Evolutionary conservation across 2,797 vertebrate species (phyloP).

Genomic region (Eupleurogrammus muticus): DNA sequence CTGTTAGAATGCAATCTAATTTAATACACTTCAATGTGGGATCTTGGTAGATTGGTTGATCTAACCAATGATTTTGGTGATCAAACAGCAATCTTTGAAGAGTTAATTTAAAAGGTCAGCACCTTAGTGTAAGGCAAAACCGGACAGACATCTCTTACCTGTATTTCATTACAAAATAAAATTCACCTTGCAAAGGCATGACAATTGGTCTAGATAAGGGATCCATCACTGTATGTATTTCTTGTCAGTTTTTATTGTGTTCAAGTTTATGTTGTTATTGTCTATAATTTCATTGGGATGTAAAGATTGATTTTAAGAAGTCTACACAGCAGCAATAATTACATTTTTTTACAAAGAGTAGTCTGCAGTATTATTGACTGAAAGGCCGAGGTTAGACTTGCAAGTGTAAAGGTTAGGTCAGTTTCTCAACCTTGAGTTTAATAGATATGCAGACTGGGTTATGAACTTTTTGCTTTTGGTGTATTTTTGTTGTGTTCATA

Average conservation of each 20-base stretch:
- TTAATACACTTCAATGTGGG: too few relatives aligned
- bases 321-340: constrained; percentile 1
- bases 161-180: constrained; percentile 35
- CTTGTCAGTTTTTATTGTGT: constrained; percentile 21
- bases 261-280: constrained; percentile 36
- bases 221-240: constrained; percentile 39
- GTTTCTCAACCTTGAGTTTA: not conserved
- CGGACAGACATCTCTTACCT: constrained; percentile 40
- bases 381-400: constrained; percentile 3
- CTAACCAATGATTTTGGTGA: not conserved
- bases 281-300: not conserved
- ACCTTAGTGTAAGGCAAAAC: constrained; percentile 33
- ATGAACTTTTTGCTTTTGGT: not conserved
- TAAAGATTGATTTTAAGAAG: constrained; percentile 7
- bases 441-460: not conserved
- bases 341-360: not conserved
- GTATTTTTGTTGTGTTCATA: not conserved
- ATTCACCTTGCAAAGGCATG: constrained; percentile 29
- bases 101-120: constrained; percentile 32
- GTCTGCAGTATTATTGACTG: not conserved
- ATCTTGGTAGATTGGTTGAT: too few relatives aligned
- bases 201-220: constrained; percentile 24
- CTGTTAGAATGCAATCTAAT: too few relatives aligned
- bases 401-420: not conserved
- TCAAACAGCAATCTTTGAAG: constrained; percentile 14